Percentiles rank a stretch among this genome's conserved stretches.
Evolutionary conservation across 2,888 invertebrate genomes (phyloP).

Genomic region (Platycheirus albimanus): DNA sequence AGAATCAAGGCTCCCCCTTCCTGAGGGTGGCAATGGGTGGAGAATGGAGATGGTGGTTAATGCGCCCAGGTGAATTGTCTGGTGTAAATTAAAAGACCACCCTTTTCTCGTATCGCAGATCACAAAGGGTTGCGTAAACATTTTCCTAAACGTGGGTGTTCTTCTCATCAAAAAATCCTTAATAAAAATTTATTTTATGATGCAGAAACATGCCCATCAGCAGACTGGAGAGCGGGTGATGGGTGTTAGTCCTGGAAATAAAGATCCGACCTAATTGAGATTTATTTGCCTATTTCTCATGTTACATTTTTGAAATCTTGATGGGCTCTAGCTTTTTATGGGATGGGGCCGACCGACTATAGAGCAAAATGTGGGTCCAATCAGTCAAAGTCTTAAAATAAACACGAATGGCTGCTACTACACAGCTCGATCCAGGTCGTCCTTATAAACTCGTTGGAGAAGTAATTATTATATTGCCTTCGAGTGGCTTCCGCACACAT

Average conservation of each 20-base stretch:
- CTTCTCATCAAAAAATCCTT: conserved; percentile 47
- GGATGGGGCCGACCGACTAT: not conserved
- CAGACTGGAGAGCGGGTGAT: not conserved
- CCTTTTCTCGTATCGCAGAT: conserved; percentile 15
- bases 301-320: conserved; percentile 44
- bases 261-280: conserved; percentile 55
- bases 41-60: conserved; percentile 1
- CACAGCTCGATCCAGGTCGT: conserved; percentile 23
- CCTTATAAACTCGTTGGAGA: conserved; percentile 39
- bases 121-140: conserved; percentile 48
- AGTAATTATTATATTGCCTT: conserved; percentile 73
- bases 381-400: conserved; percentile 64
- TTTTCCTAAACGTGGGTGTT: conserved; percentile 39
- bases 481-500: conserved; percentile 69
- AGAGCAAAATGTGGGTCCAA: conserved; percentile 56
- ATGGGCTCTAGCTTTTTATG: not conserved
- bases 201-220: conserved; percentile 50
- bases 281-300: conserved; percentile 60
- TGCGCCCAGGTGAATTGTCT: conserved; percentile 55
- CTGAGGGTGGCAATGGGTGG: no score
- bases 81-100: conserved; percentile 35
- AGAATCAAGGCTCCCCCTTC: conserved; percentile 38
- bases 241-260: conserved; percentile 13
- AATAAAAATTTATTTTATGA: conserved; percentile 65
- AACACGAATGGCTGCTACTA: conserved; percentile 54